Conservation (phyloP, 2,888 invertebrate species). For the Drosophila monieri region DNA sequence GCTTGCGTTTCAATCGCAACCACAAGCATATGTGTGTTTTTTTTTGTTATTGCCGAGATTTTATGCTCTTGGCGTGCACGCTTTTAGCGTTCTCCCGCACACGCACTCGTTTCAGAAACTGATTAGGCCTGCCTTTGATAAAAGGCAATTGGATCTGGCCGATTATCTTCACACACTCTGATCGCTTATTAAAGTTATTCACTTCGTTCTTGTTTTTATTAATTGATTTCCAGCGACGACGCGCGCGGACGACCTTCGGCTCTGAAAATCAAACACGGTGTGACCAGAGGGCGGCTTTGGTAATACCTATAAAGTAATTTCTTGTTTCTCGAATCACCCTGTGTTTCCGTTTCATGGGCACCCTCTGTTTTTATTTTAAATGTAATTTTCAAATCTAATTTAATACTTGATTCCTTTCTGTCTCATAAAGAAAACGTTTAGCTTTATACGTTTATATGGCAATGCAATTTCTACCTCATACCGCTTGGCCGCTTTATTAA, state of each 20-base stretch:
- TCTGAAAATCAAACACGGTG: conserved; percentile 56
- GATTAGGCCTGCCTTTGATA: neutral
- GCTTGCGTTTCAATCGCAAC: conserved; percentile 24
- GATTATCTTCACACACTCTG: neutral
- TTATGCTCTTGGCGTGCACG: conserved; percentile 60
- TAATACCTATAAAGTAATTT: neutral
- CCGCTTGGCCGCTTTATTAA: neutral
- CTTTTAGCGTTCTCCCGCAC: conserved; percentile 37
- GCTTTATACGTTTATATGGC: no score
- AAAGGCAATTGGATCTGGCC: neutral
- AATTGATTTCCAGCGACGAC: conserved; percentile 28
- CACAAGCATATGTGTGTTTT: conserved; percentile 66
- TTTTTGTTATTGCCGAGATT: conserved; percentile 75
- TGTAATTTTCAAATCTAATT: neutral
- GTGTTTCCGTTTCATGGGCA: neutral
- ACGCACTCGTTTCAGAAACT: conserved; percentile 52
- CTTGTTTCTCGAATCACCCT: neutral
- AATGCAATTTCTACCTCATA: no score
- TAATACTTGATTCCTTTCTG: neutral
- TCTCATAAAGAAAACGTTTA: no score
- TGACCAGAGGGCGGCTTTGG: conserved; percentile 15
- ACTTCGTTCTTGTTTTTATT: conserved; percentile 22
- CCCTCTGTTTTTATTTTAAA: neutral
- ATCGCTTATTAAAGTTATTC: conserved; percentile 10
- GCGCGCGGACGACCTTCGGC: conserved; percentile 35